Percentiles rank a stretch among this genome's conserved stretches.
Evolutionary conservation across 2,888 invertebrate genomes (phyloP).

Genomic region (Hypsopygia costalis): DNA sequence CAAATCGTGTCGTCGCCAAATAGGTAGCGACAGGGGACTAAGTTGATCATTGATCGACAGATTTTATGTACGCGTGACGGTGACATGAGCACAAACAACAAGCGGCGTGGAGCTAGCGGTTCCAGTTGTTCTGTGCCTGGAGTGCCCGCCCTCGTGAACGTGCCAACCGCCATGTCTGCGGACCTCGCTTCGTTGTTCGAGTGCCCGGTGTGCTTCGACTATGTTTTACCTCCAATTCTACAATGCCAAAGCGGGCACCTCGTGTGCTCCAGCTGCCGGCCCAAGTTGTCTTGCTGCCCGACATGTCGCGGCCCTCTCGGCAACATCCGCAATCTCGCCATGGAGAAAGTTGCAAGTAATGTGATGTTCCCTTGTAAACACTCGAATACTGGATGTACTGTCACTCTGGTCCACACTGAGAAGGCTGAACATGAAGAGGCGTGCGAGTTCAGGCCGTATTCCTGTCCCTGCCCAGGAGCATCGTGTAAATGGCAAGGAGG

Average conservation of each 20-base stretch:
- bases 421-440: constrained; percentile 99
- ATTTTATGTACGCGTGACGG: constrained; percentile 69
- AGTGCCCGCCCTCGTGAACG: constrained; percentile 77
- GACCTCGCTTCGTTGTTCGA: constrained; percentile 95
- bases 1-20: constrained; percentile 26
- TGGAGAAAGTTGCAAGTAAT: constrained; percentile 99
- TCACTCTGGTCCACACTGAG: constrained; percentile 96
- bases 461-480: constrained; percentile 99
- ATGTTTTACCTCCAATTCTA: constrained; percentile 98
- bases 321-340: constrained; percentile 98
- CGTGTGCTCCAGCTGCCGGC: constrained; percentile 98
- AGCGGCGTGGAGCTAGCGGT: constrained; percentile 77
- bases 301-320: constrained; percentile 98
- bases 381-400: constrained; percentile 95
- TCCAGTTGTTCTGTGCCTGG: constrained; percentile 76
- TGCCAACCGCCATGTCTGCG: constrained; percentile 86
- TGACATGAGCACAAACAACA: constrained; percentile 80
- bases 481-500: constrained; percentile 99
- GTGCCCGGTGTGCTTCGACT: constrained; percentile 99
- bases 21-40: constrained; percentile 32
- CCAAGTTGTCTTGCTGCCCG: constrained; percentile 98
- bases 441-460: constrained; percentile 98
- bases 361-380: constrained; percentile 99
- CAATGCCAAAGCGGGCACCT: constrained; percentile 99
- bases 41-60: constrained; percentile 55